Evolutionary conservation across 2,797 vertebrate species (phyloP), one percentile per base, ranked within the genome.

Genomic region (Halcyon leucocephala): DNA sequence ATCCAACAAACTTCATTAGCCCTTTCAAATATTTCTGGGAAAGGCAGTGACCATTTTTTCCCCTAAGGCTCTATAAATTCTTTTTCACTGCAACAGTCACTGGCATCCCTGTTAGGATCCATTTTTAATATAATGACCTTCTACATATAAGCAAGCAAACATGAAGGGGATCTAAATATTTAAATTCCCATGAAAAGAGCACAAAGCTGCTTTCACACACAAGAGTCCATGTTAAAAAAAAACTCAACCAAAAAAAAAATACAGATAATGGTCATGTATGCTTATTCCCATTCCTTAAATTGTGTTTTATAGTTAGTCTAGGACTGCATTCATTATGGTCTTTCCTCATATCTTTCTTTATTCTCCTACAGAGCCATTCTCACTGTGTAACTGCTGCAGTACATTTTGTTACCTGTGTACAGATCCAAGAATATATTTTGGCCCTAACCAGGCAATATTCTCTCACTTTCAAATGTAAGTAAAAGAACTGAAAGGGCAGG

Each of bases 401-500:
- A 66, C 0, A 0, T 81, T 90, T 82, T 83, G 49, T 67, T 79
- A 86, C 82, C 66, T 58, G 6, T 11, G 13, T 62, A 86, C 58
- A 77, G 44, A 74, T 77, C 39, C 44, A 79, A 72, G 85, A 84
- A 80, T 57, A 85, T 65, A 67, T 84, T 83, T 84, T 81, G 71
- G 58, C 35, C 42, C 25, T 42, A 54, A 12, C 19, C 35, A 3
- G 69, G 66, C 39, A 94, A 87, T 78, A 78, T 69, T 90, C 90
- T 73, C 58, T 89, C 62, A 70, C 37, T 93, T 86, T 84, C 35
- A 81, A 74, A 91, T 25, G 25, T 88, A 93, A 95, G 90, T 79
- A 82, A 73, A 90, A 72, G 39, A 96, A 94, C 39, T 58, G 2
- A 77, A 87, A 72, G 21, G 14, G 41, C 35, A 61, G 78, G 12